Conservation (phyloP, 2,888 invertebrate genomes). For the Oxystoma pomonae region DNA sequence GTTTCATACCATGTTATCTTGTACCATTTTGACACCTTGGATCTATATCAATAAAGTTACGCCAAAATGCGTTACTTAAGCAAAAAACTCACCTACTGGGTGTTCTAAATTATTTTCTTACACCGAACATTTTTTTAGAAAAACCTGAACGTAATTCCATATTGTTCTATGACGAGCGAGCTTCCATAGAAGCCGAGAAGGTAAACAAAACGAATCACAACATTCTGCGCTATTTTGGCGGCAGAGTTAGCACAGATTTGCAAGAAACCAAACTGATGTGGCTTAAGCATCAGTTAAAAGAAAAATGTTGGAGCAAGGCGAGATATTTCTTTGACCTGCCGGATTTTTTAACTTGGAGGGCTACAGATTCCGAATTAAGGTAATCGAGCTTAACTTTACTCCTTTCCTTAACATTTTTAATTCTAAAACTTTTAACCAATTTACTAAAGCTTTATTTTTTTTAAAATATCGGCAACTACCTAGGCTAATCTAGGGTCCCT, state of each 20-base stretch:
- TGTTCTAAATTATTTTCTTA: too few species aligned
- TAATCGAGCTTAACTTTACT: slow-evolving; percentile 39
- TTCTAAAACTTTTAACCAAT: too few species aligned
- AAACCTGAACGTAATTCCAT: slow-evolving; percentile 75
- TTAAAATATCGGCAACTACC: neutral
- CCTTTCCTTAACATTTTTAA: too few species aligned
- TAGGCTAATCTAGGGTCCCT: too few species aligned
- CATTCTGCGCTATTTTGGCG: slow-evolving; percentile 81
- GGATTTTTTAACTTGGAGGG: slow-evolving; percentile 90
- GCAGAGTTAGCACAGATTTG: slow-evolving; percentile 90
- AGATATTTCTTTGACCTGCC: slow-evolving; percentile 84
- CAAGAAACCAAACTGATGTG: slow-evolving; percentile 89
- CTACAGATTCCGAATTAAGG: slow-evolving; percentile 69
- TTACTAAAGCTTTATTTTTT: too few species aligned
- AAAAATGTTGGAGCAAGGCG: slow-evolving; percentile 62
- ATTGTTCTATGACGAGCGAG: slow-evolving; percentile 90
- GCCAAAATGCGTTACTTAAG: too few species aligned
- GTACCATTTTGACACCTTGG: too few species aligned
- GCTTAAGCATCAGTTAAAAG: slow-evolving; percentile 70
- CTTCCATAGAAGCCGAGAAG: slow-evolving; percentile 67
- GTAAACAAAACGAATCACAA: slow-evolving; percentile 75
- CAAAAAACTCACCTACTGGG: too few species aligned
- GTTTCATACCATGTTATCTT: too few species aligned
- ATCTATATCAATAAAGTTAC: too few species aligned
- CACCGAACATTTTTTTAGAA: slow-evolving; percentile 50